Conservation (phyloP, 2,113 vertebrate species). For the Aphelocoma coerulescens region DNA sequence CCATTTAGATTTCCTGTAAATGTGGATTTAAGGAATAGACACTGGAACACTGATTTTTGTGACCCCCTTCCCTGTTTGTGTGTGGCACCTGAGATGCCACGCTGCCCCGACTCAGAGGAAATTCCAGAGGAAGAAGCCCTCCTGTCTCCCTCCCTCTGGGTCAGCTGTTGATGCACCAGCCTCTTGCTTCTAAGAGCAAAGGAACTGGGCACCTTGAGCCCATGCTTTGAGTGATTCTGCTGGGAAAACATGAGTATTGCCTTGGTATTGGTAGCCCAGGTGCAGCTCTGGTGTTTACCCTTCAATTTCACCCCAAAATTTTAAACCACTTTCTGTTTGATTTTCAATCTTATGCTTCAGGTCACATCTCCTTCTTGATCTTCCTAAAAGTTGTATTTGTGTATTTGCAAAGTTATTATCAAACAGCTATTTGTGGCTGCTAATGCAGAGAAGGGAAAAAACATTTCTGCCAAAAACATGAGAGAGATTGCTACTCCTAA, state of each 20-base stretch:
- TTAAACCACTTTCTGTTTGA: not conserved
- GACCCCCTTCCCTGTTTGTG: not conserved
- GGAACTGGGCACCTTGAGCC: not conserved
- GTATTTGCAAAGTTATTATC: not conserved
- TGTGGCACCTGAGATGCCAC: not conserved
- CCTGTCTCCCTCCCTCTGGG: not conserved
- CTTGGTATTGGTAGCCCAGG: not conserved
- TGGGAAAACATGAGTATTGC: not conserved
- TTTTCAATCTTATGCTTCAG: not conserved
- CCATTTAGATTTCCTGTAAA: not conserved
- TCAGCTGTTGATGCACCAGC: not conserved
- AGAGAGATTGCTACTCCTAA: not conserved
- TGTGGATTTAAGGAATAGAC: not conserved
- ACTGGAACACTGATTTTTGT: not conserved
- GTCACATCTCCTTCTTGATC: not conserved
- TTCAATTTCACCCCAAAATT: not conserved
- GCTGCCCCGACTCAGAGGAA: not conserved
- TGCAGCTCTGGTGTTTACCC: not conserved
- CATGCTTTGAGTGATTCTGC: not conserved
- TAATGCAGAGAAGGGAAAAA: not conserved
- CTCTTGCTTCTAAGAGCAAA: not conserved
- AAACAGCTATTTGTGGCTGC: not conserved
- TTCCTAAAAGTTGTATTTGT: not conserved
- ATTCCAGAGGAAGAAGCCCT: not conserved
- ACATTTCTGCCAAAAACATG: not conserved